Base-by-base conservation (phyloP, 1,140 invertebrate species). In the Zaprionus davidi region DNA sequence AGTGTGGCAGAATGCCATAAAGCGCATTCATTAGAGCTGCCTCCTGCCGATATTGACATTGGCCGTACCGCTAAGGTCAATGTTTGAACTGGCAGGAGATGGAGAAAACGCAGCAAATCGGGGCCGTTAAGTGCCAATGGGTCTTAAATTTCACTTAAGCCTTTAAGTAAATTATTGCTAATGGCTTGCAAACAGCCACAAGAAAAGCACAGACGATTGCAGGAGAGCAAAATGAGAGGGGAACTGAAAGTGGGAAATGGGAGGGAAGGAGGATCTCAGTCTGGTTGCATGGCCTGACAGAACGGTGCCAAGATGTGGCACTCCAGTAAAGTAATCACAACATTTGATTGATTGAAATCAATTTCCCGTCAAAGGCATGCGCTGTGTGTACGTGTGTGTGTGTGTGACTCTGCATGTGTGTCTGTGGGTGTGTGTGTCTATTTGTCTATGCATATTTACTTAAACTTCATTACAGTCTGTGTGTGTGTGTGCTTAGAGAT, bases 331-430 rank as follows among this genome's bases (percentile, higher is more conserved):
- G 85, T 90, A 90, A 90, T 90, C 85, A 90, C 85, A 90, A 85
- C 76, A 90, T 90, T 90, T 90, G 85, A 90, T 90, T 90, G 85
- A 90, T 90, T 90, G 85, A 90, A 90, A 90, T 85, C 85, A 90
- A 90, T 90, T 90, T 90, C 85, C 85, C 85, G 76, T 90, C 85
- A 90, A 74, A 90, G 81, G 72, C 81, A 90, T 53, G 51, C 51
- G 80, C 44, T 58, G 12, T 28, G 31, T 38, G 70, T 51, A 15
- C 46, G 66, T 53, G 26, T 75, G 64, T 76, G 51, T 60, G n/a
- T n/a, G n/a, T n/a, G n/a, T n/a, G 9, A 1, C 7, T 7, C 1
- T 28, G 5, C 28, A 28, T 68, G 65, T 26, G n/a, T 49, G n/a
- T 60, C 4, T 73, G 24, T 62, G 3, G n/a, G 13, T 59, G 26